Evolutionary conservation across 2,113 vertebrate species (phyloP).

Genomic region (Takifugu bimaculatus): DNA sequence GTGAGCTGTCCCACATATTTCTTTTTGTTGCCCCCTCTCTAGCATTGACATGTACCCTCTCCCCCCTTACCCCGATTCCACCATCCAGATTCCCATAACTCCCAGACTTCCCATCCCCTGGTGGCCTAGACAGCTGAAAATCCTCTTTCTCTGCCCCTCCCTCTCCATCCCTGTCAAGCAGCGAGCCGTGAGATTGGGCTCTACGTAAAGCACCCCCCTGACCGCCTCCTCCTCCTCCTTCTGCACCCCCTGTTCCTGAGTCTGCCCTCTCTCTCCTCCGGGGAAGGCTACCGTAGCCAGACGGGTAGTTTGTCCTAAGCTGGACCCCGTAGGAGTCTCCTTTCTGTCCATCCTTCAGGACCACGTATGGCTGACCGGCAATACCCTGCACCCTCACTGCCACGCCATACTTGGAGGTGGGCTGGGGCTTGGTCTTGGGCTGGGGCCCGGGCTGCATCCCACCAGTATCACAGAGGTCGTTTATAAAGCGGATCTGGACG

Average conservation of each 20-base stretch:
- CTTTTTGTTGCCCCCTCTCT: constrained; percentile 41
- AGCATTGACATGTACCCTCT: background rate
- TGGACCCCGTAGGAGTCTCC: constrained; percentile 88
- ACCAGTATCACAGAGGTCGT: constrained; percentile 72
- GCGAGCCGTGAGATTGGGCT: constrained; percentile 83
- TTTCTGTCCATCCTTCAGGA: constrained; percentile 87
- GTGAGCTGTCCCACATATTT: constrained; percentile 26
- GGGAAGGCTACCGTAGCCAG: constrained; percentile 67
- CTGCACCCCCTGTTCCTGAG: constrained; percentile 7
- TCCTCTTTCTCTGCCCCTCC: constrained; percentile 36
- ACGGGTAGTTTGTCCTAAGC: constrained; percentile 57
- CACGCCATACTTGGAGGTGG: constrained; percentile 83
- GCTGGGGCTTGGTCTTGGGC: constrained; percentile 44
- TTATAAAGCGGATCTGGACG: constrained; percentile 93
- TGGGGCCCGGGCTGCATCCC: constrained; percentile 36
- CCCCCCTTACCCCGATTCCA: constrained; percentile 38
- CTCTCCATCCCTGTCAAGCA: constrained; percentile 69
- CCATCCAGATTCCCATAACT: constrained; percentile 61
- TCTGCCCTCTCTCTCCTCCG: constrained; percentile 49
- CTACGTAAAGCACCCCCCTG: constrained; percentile 70
- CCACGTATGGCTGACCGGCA: constrained; percentile 89
- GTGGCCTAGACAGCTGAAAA: constrained; percentile 66
- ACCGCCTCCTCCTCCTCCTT: constrained; percentile 36
- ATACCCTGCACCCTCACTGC: constrained; percentile 92
- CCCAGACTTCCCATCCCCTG: constrained; percentile 73